Evolutionary conservation across 2,888 invertebrate species (phyloP).

Genomic region (Watsonalla cultraria): DNA sequence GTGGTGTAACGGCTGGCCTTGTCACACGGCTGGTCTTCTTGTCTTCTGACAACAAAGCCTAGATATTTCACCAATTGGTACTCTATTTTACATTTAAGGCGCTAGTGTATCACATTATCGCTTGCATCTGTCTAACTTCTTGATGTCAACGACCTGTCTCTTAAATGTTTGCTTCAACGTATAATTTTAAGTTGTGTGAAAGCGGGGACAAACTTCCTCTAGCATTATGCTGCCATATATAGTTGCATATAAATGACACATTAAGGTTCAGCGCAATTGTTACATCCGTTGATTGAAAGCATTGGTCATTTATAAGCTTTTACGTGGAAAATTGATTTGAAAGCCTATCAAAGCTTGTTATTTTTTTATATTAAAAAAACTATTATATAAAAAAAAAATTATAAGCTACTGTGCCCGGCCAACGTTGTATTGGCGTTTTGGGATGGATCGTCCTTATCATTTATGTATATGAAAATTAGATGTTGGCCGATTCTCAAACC

Average conservation of each 20-base stretch:
- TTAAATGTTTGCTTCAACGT: slow-evolving; percentile 1
- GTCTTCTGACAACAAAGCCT: neutral
- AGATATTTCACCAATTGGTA: neutral
- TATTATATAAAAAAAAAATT: too few species aligned
- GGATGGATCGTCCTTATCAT: too few species aligned
- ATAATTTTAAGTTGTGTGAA: neutral
- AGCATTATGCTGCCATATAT: neutral
- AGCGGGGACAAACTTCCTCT: neutral
- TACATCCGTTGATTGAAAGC: neutral
- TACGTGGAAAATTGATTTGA: neutral
- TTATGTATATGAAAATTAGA: too few species aligned
- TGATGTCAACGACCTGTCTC: slow-evolving; percentile 24
- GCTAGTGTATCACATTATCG: neutral
- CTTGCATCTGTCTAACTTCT: neutral
- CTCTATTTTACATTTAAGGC: neutral
- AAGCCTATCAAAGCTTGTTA: neutral
- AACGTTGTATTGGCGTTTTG: too few species aligned
- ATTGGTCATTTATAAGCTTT: neutral
- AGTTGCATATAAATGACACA: neutral
- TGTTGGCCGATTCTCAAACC: too few species aligned
- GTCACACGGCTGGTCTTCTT: slow-evolving; percentile 16
- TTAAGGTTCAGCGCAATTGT: neutral
- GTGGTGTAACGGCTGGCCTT: slow-evolving; percentile 38
- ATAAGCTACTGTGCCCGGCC: too few species aligned
- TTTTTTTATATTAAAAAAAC: neutral